Conservation (phyloP, 1,140 invertebrate genomes). For the Kradibia gibbosae region DNA sequence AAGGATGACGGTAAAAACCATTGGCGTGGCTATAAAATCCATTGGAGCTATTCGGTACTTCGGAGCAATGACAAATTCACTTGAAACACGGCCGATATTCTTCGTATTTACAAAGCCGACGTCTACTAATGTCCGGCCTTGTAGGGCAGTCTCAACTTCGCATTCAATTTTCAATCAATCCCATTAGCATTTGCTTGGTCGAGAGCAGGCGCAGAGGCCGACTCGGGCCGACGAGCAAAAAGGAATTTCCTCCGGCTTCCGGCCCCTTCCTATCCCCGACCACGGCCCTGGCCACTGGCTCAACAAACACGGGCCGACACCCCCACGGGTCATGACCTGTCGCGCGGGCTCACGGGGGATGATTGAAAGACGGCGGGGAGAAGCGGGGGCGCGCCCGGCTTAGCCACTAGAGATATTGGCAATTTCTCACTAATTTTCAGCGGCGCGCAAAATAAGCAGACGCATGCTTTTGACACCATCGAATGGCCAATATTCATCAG, state of each 20-base stretch:
- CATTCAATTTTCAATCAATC: not conserved
- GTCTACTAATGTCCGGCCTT: not conserved
- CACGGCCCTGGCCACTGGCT: too few species aligned
- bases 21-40: not conserved
- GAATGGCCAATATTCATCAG: conserved; percentile 49
- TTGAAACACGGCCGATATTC: not conserved
- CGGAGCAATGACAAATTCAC: not conserved
- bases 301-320: too few species aligned
- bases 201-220: not conserved
- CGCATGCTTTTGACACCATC: conserved; percentile 44
- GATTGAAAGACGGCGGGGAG: not conserved
- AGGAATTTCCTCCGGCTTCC: not conserved
- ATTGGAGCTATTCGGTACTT: not conserved
- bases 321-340: too few species aligned
- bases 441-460: conserved; percentile 20
- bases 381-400: not conserved
- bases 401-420: conserved; percentile 45
- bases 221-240: not conserved
- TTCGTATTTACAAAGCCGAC: not conserved
- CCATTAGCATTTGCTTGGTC: not conserved
- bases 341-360: too few species aligned
- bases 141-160: not conserved
- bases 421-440: conserved; percentile 48
- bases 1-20: not conserved
- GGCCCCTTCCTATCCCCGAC: too few species aligned